These are phyloP conservation scores for Callionymus lyra DNA, from an alignment of 2,113 vertebrate genomes.

Conservation along the genomic window DNA sequence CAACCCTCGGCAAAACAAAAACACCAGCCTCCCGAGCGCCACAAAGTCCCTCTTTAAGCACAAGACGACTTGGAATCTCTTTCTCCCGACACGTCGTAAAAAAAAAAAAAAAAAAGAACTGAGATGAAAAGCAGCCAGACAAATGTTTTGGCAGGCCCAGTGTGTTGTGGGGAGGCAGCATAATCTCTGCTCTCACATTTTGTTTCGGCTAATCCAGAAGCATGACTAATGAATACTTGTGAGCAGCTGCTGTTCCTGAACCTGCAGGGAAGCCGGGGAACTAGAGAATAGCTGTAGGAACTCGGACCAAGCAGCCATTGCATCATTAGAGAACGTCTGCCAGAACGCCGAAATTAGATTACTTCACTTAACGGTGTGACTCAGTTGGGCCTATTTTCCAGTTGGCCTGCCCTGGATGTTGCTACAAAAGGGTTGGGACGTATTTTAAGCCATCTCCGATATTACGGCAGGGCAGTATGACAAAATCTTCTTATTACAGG, in stretches of 20 bases:
- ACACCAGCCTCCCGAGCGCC: constrained; percentile 1
- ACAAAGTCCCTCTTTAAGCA: background rate
- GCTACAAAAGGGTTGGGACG: no score
- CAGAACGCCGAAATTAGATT: constrained; percentile 47
- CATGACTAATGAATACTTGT: constrained; percentile 48
- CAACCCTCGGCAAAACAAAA: constrained; percentile 11
- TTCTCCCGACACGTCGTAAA: background rate
- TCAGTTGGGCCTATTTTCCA: no score
- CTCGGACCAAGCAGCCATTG: constrained; percentile 33
- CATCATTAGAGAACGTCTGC: constrained; percentile 43
- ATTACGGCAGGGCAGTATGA: no score
- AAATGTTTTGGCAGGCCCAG: constrained; percentile 30
- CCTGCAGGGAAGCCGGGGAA: constrained; percentile 7
- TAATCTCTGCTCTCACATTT: constrained; percentile 22
- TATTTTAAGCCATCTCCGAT: no score
- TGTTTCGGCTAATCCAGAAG: constrained; percentile 37
- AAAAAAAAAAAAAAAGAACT: constrained; percentile 4
- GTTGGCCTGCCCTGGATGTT: no score
- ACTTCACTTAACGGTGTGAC: constrained; percentile 10
- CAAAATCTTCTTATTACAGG: no score
- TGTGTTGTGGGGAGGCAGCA: constrained; percentile 38
- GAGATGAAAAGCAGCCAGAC: constrained; percentile 2
- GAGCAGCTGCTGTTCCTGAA: constrained; percentile 46
- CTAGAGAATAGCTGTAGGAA: constrained; percentile 12
- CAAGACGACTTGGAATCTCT: no score